Evolutionary conservation across 2,888 invertebrate genomes (phyloP).

Genomic region (Mythimna albipuncta): DNA sequence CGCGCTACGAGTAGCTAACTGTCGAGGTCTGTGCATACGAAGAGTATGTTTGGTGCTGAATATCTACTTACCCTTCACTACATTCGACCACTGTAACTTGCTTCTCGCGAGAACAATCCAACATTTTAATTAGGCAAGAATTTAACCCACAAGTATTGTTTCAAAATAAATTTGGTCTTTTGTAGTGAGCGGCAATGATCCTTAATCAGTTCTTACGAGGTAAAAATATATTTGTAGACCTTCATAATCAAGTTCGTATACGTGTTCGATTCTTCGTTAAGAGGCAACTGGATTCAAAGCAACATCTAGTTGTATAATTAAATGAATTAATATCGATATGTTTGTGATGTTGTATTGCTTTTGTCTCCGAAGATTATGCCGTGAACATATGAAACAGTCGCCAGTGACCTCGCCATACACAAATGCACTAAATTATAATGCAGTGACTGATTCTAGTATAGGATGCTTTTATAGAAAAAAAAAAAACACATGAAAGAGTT

Average conservation of each 20-base stretch:
- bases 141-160: slow-evolving; percentile 30
- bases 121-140: slow-evolving; percentile 34
- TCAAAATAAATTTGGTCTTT: slow-evolving; percentile 32
- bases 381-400: slow-evolving; percentile 31
- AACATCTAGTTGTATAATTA: slow-evolving; percentile 30
- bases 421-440: slow-evolving; percentile 59
- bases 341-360: slow-evolving; percentile 49
- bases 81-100: slow-evolving; percentile 35
- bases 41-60: slow-evolving; percentile 63
- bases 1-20: slow-evolving; percentile 45
- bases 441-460: slow-evolving; percentile 63
- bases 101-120: slow-evolving; percentile 20
- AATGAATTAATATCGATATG: slow-evolving; percentile 31
- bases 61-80: slow-evolving; percentile 59
- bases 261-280: slow-evolving; percentile 34
- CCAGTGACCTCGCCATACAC: slow-evolving; percentile 55
- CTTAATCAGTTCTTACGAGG: slow-evolving; percentile 53
- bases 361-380: slow-evolving; percentile 40
- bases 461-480: slow-evolving; percentile 56
- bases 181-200: slow-evolving; percentile 59
- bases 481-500: slow-evolving; percentile 38
- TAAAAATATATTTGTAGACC: slow-evolving; percentile 47
- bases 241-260: slow-evolving; percentile 47
- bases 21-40: slow-evolving; percentile 59
- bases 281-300: slow-evolving; percentile 24